Base-by-base conservation (phyloP, 2,113 vertebrate species). In the Colistium nudipinnis region DNA sequence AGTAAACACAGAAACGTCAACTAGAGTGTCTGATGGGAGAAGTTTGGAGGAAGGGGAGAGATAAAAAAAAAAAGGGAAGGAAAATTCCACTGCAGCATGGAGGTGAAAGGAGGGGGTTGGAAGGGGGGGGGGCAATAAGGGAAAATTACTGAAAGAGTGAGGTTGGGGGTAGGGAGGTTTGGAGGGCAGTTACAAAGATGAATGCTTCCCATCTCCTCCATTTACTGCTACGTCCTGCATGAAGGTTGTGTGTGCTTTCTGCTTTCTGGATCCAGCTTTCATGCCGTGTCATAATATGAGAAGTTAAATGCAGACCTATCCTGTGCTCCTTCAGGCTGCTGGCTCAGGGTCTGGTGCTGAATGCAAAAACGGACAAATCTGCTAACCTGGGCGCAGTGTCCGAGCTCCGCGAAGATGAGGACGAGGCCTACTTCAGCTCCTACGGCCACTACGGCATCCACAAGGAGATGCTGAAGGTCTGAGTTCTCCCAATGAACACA, bases 401-500 rank as follows among this genome's bases (percentile, higher is more conserved):
- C 3, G 94, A 94, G 78, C 95, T 98, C 24, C 88, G 83, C 0
- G 96, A 98, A 68, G 95, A 98, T 2, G 96, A 99, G 75, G 96
- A 98, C 59, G 94, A 95, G 24, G 93, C 95, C 85, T 99, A 99
- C 91, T 99, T 99, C 93, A 94, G 94, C 90, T 99, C 97, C 11
- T 99, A 99, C 0, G 95, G 96, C 62, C 97, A 99, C 88, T 95
- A 96, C 80, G 92, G 94, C 82, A 98, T 99, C 87, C 98, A 99
- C 0, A 95, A 99, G 84, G 96, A 99, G 90, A 99, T 99, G 98
- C 93, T 99, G 51, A 99, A 99, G 98, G 98, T 99, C 39, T 65
- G 79, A 65, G 39, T 20, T 19, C 11, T 17, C 17, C 31, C 60
- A 17, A 64, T 27, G 47, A 25, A 51, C 17, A 20, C 9, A 43